Base-by-base conservation (phyloP, 2,888 invertebrate genomes). In the Euphydryas editha region DNA sequence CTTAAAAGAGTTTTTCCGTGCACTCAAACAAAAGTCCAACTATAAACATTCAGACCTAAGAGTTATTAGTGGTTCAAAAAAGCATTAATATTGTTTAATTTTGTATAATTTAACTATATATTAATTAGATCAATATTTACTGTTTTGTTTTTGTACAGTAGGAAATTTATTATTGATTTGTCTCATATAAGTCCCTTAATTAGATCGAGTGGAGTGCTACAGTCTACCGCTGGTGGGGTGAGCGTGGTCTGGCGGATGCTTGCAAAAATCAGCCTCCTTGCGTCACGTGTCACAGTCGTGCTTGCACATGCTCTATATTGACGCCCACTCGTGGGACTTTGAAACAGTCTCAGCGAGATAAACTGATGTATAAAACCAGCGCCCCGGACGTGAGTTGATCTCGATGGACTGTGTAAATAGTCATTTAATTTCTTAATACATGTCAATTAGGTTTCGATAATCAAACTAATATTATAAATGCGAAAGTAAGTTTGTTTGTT, bases 171-270 rank as follows among this genome's bases (percentile, higher is more conserved):
- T n/a, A 24, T 4, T 24, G 24, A 24, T 24, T 24, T 24, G 24
- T 24, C 6, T 30, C 5, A 30, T 11, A 2, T 11, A 39, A 15
- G 18, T 17, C 8, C 10, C 1, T 7, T n/a, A 7, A n/a, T 1
- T 59, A 88, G 88, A 81, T 86, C 10, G 75, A 73, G 54, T 88
- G 86, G 86, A 78, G 80, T 78, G 81, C 77, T 7, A 73, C 70
- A 0, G 71, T 76, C 20, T 75, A 69, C 67, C 82, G 81, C 0
- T 85, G 84, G 84, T 64, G 67, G 57, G 79, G 82, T 13, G 86
- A 81, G 78, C 73, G 75, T 68, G 60, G 46, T 11, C 75, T 78
- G n/a, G 67, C 75, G 0, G 61, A 63, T 2, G 71, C 68, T 60
- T 82, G 84, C 64, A 65, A 2, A 21, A 71, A 65, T 0, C 77